phyloP scores from a whole-genome alignment of 2,797 vertebrate genomes.

The Diceros bicornis region DNA sequence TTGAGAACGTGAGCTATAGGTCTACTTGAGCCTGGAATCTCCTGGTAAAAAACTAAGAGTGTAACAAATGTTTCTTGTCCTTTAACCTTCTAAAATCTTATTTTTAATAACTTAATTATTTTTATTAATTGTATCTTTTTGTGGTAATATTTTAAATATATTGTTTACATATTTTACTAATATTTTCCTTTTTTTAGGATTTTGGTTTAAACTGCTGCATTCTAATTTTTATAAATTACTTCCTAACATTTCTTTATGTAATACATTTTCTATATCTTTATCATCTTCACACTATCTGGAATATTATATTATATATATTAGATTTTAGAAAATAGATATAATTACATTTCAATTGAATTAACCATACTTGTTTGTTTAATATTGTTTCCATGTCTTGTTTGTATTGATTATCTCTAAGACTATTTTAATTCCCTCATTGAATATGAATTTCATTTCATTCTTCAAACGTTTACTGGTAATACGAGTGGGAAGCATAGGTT shows the following conservation, averaged over 20 bases:
- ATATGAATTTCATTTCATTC: neutral
- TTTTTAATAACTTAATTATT: neutral
- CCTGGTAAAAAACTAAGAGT: neutral
- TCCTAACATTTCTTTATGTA: neutral
- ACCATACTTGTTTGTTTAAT: neutral
- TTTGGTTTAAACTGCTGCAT: neutral
- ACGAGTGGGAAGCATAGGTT: neutral
- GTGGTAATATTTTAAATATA: neutral
- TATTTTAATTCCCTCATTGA: neutral
- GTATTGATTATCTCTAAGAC: neutral
- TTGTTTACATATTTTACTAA: neutral
- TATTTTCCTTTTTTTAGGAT: neutral
- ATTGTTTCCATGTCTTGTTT: neutral
- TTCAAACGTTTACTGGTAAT: neutral
- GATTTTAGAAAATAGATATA: neutral
- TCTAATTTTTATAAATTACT: slow-evolving; percentile 8
- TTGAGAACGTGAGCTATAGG: neutral
- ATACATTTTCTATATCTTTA: neutral
- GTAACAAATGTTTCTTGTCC: neutral
- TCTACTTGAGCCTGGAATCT: neutral
- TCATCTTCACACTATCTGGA: neutral
- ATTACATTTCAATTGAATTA: neutral
- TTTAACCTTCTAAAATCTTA: neutral
- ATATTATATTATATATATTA: neutral
- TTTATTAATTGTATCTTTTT: neutral